phyloP scores from a whole-genome alignment of 2,888 invertebrate species.

The Aelia acuminata region DNA sequence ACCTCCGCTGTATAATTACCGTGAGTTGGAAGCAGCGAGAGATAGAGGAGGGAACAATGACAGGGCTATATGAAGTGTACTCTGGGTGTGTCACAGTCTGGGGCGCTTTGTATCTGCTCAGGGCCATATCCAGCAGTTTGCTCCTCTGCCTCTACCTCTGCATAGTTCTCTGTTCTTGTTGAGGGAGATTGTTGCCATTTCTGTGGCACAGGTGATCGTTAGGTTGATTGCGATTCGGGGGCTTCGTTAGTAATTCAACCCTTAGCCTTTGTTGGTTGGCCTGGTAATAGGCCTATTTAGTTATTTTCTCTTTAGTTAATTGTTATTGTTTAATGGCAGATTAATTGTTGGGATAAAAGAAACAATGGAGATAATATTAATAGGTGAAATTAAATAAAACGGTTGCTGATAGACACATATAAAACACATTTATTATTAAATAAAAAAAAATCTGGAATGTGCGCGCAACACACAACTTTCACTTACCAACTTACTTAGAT shows the following conservation, averaged over 20 bases:
- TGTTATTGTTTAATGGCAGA: neutral
- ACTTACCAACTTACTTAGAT: no score
- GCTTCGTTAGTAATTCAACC: neutral
- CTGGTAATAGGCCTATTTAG: neutral
- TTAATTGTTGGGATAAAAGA: no score
- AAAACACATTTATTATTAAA: no score
- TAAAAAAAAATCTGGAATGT: no score
- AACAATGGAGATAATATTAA: no score
- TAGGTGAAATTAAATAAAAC: no score
- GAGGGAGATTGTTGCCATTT: neutral
- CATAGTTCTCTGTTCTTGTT: neutral
- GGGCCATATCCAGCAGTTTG: neutral
- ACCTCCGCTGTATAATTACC: neutral
- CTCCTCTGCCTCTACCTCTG: neutral
- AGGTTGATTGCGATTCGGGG: neutral
- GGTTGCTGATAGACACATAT: no score
- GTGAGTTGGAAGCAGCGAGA: neutral
- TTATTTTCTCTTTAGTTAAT: neutral
- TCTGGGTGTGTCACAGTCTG: neutral
- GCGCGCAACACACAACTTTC: no score
- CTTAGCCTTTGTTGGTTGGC: neutral
- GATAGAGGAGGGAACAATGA: neutral
- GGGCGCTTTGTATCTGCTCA: neutral
- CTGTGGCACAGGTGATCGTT: neutral
- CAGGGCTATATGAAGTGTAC: conserved; percentile 5